Evolutionary conservation across 2,797 vertebrate genomes (phyloP).

Genomic region (Ctenochaetus hawaiiensis): DNA sequence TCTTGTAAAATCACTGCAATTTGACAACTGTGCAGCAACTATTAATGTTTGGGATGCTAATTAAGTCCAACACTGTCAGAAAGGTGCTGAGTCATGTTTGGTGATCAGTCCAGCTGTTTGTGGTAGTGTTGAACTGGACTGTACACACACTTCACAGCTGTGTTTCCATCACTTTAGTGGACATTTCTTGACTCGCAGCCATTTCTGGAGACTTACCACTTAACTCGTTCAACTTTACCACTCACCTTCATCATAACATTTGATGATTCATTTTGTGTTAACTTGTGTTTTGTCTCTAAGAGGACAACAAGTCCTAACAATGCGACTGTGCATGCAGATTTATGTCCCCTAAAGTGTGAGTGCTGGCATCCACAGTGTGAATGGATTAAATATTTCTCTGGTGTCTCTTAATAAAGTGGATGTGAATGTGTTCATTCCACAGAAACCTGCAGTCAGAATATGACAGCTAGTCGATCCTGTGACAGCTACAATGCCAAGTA

Average conservation of each 20-base stretch:
- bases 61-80: not conserved
- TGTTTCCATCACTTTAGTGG: too few relatives aligned
- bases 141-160: too few relatives aligned
- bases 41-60: not conserved
- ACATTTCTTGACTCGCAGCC: too few relatives aligned
- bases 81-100: not conserved
- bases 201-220: too few relatives aligned
- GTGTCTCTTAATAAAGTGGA: conserved; percentile 48
- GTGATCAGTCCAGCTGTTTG: not conserved
- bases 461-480: conserved; percentile 81
- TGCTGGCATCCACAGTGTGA: not conserved
- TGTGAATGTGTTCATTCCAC: conserved; percentile 49
- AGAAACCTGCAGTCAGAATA: conserved; percentile 60
- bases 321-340: too few relatives aligned
- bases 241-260: too few relatives aligned
- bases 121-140: not conserved
- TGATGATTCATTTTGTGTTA: too few relatives aligned
- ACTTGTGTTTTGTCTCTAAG: too few relatives aligned
- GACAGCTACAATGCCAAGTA: conserved; percentile 60
- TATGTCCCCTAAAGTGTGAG: too few relatives aligned
- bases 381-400: not conserved
- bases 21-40: not conserved
- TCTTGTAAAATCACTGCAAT: not conserved
- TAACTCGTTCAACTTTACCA: too few relatives aligned
- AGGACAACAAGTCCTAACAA: too few relatives aligned